Evolutionary conservation across 2,113 vertebrate genomes (phyloP).

Genomic region (Sphyrna mokarran): DNA sequence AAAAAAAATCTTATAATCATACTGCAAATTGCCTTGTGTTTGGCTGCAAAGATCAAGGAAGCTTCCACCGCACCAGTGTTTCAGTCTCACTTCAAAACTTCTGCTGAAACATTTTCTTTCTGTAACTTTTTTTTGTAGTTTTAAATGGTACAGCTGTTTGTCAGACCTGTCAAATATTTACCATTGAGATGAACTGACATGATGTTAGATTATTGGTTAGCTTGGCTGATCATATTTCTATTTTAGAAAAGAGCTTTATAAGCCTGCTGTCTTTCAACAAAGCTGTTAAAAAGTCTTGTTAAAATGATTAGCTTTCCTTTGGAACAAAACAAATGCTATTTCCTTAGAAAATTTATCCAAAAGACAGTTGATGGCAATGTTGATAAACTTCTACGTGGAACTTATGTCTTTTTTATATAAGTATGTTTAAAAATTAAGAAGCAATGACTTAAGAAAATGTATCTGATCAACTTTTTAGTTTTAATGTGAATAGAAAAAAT

Average conservation of each 20-base stretch:
- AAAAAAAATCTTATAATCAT: not conserved
- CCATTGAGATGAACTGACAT: not conserved
- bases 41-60: not conserved
- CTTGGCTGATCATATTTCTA: not conserved
- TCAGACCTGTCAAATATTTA: not conserved
- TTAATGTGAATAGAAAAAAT: not conserved
- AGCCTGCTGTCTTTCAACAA: not conserved
- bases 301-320: not conserved
- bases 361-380: not conserved
- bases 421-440: not conserved
- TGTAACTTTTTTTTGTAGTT: not conserved
- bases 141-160: not conserved
- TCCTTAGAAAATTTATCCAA: not conserved
- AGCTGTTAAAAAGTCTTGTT: not conserved
- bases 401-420: not conserved
- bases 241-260: not conserved
- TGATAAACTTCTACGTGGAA: not conserved
- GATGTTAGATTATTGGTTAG: not conserved
- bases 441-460: not conserved
- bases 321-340: not conserved
- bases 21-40: not conserved
- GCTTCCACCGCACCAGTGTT: not conserved
- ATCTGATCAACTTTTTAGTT: not conserved
- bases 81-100: not conserved
- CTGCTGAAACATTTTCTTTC: not conserved